Conservation (phyloP, 2,888 invertebrate genomes). For the Phortica magna region DNA sequence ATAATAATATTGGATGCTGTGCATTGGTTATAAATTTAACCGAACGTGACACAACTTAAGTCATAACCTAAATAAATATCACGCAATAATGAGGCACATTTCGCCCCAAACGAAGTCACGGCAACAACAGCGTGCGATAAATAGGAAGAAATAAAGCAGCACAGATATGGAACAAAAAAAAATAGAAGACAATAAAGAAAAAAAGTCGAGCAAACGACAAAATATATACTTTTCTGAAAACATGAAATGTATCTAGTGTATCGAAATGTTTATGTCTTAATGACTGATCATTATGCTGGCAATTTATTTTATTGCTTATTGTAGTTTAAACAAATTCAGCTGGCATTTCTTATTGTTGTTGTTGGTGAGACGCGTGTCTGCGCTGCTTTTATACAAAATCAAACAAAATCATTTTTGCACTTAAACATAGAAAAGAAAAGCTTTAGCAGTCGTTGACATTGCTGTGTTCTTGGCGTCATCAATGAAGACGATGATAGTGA, state of each 20-base stretch:
- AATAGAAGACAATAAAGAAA: conserved; percentile 20
- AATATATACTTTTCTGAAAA: conserved; percentile 15
- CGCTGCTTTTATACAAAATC: background rate
- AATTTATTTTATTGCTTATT: conserved; percentile 71
- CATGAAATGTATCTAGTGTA: conserved; percentile 16
- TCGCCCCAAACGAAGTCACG: conserved; percentile 37
- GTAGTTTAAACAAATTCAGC: conserved; percentile 63
- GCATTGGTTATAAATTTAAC: conserved; percentile 66
- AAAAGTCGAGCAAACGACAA: conserved; percentile 37
- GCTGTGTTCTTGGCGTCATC: conserved; percentile 33
- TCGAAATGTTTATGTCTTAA: conserved; percentile 50
- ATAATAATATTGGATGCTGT: conserved; percentile 31
- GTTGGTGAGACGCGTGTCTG: background rate
- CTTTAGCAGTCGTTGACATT: background rate
- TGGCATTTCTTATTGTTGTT: conserved; percentile 38
- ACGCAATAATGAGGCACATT: conserved; percentile 68
- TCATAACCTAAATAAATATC: conserved; percentile 71
- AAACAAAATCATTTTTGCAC: conserved; percentile 67
- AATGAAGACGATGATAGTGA: conserved; percentile 5
- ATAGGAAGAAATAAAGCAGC: background rate
- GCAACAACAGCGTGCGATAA: background rate
- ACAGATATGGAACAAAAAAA: too few species aligned
- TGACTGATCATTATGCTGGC: conserved; percentile 67
- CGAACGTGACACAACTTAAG: conserved; percentile 70
- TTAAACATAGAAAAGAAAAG: conserved; percentile 62